A percentile compares a stretch with the other conserved stretches of the same genome.
phyloP scores from a whole-genome alignment of 2,888 invertebrate species.

The Agrypnus murinus region DNA sequence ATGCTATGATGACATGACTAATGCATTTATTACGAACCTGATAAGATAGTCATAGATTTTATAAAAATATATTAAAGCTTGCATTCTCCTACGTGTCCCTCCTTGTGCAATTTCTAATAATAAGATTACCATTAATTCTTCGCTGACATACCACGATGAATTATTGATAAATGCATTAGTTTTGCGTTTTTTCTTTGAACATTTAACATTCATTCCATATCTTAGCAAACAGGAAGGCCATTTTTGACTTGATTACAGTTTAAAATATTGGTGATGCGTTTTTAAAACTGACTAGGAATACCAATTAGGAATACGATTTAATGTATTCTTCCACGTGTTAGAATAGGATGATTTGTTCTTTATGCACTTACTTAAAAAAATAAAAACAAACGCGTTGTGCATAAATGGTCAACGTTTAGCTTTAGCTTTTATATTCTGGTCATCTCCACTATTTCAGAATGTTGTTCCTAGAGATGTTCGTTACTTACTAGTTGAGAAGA shows the following conservation, averaged over 20 bases:
- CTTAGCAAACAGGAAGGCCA: constrained; percentile 16
- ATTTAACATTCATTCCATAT: constrained; percentile 15
- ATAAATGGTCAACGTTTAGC: too few species aligned
- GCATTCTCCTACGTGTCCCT: constrained; percentile 12
- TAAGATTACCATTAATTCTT: background rate
- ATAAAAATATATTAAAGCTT: background rate
- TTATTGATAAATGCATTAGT: constrained; percentile 18
- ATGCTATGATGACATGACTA: constrained; percentile 3
- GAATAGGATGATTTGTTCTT: too few species aligned
- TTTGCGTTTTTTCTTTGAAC: background rate
- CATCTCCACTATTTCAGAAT: too few species aligned
- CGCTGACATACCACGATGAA: constrained; percentile 16
- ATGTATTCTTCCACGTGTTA: background rate
- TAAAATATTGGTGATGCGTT: constrained; percentile 11
- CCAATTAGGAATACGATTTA: background rate
- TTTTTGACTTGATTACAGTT: constrained; percentile 26
- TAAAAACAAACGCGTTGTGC: too few species aligned
- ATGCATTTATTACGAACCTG: too few species aligned
- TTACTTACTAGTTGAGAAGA: too few species aligned
- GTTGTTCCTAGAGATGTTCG: too few species aligned
- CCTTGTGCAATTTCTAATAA: constrained; percentile 11
- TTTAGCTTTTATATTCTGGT: too few species aligned
- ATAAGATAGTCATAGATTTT: background rate
- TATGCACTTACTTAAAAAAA: too few species aligned
- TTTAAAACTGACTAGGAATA: background rate